Percentiles rank a stretch among this genome's conserved stretches.
Evolutionary conservation across 2,797 vertebrate genomes (phyloP).

Genomic region (Gastrophryne carolinensis): DNA sequence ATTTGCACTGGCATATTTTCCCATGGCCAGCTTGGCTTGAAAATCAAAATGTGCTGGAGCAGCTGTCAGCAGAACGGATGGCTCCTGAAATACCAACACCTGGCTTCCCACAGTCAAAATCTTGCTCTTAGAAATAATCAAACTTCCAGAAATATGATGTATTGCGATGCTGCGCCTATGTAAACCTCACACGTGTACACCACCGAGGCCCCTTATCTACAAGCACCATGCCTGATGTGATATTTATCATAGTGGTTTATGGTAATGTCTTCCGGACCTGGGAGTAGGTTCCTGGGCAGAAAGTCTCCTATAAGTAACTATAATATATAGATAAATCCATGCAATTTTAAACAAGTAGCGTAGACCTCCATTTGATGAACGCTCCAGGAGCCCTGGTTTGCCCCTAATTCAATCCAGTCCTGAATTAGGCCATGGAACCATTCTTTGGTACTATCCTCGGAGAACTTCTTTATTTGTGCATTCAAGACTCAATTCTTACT

Average conservation of each 20-base stretch:
- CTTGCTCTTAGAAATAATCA: conserved; percentile 53
- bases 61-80: conserved; percentile 67
- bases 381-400: too few relatives aligned
- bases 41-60: conserved; percentile 66
- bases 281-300: too few relatives aligned
- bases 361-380: too few relatives aligned
- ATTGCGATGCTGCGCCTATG: conserved; percentile 28
- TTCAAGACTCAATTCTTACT: background rate
- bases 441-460: too few relatives aligned
- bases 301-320: too few relatives aligned
- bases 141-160: conserved; percentile 54
- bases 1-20: conserved; percentile 70
- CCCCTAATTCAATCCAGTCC: too few relatives aligned
- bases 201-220: background rate
- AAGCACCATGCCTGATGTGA: background rate
- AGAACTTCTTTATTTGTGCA: too few relatives aligned
- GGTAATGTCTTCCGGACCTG: background rate
- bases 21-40: conserved; percentile 65
- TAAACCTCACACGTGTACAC: conserved; percentile 11
- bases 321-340: too few relatives aligned
- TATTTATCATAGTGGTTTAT: background rate
- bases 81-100: conserved; percentile 70
- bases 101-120: conserved; percentile 60
- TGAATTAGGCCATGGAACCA: too few relatives aligned
- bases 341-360: too few relatives aligned